Percentiles rank a stretch among this genome's conserved stretches.
phyloP scores from a whole-genome alignment of 2,888 invertebrate species.

The Drosophila infuscata region DNA sequence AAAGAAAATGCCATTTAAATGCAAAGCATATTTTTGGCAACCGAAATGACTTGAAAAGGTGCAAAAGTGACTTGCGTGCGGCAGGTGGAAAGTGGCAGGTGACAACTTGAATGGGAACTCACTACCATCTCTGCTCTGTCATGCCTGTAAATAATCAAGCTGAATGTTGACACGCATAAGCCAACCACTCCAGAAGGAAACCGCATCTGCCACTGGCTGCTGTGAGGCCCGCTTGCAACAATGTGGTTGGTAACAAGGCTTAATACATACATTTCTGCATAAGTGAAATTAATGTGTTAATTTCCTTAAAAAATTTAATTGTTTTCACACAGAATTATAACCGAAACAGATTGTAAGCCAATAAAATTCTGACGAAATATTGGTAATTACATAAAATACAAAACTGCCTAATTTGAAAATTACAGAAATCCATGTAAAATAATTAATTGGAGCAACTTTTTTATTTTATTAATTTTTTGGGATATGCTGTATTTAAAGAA shows the following conservation, averaged over 20 bases:
- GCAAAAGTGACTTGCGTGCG: constrained; percentile 37
- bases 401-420: neutral
- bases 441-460: neutral
- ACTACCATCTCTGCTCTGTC: constrained; percentile 7
- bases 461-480: too few species aligned
- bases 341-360: neutral
- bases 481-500: neutral
- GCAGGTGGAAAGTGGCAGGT: constrained; percentile 21
- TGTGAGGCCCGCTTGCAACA: neutral
- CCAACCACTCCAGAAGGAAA: constrained; percentile 13
- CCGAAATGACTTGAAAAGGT: constrained; percentile 55
- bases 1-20: constrained; percentile 74
- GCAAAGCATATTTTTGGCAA: constrained; percentile 72
- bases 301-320: accelerated
- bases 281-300: neutral
- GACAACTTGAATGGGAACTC: constrained; percentile 11
- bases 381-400: neutral
- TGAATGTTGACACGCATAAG: constrained; percentile 56
- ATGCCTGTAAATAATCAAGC: constrained; percentile 59
- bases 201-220: constrained; percentile 13
- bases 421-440: neutral
- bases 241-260: neutral
- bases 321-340: neutral
- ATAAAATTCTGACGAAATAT: too few species aligned
- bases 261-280: neutral